Evolutionary conservation across 2,888 invertebrate species (phyloP), one percentile per base, ranked within the genome.

Genomic region (Nemoura dubitans): DNA sequence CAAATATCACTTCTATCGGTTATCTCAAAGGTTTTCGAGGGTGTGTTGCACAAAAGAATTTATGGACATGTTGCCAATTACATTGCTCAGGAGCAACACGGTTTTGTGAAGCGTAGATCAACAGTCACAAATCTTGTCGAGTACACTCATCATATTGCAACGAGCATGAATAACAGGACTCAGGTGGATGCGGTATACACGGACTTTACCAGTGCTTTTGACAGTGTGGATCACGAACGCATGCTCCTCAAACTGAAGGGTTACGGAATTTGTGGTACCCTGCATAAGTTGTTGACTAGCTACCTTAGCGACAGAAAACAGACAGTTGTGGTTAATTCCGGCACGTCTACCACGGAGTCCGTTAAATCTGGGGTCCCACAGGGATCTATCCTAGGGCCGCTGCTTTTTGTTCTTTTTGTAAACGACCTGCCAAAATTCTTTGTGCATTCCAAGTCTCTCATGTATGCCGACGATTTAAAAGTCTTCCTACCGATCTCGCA

Each of bases 381-480:
- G 36, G 82, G 82, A 2, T 82, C 82, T 7, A 82, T 82, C 82
- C 25, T 82, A 16, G 82, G 82, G 30, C 82, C 82, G 0, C 30
- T 82, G 29, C 36, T 82, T 10, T 82, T 82, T 30, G 30, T 30
- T 29, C 25, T 82, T 7, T 82, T 21, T 82, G 82, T 82, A 16
- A 82, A 82, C 25, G 82, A 82, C 30, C 21, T 82, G 21, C 82
- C 82, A 28, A 30, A 29, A 10, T 30, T 6, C 30, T 30, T 82
- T 16, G 30, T 30, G 29, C 21, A 28, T 14, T 82, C 82, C 29
- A 82, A 30, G 25, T 82, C 29, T 16, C 36, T 82, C 14, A 7
- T 82, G 36, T 82, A 82, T 16, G 82, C 82, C 7, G 82, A 82
- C 30, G 82, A 82, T 29, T 30, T 82, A 30, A 82, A 82, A 30